Percentiles rank a stretch among this genome's conserved stretches.
Evolutionary conservation across 2,113 vertebrate species (phyloP).

Genomic region (Felis catus): F.catus_Fca126_mat1.0 CM031417.1:146580001-146580500

Average conservation of each 20-base stretch:
- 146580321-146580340: neutral
- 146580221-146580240: conserved; percentile 25
- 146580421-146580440: neutral
- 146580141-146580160: neutral
- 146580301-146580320: neutral
- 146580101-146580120: neutral
- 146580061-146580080: neutral
- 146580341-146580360: neutral
- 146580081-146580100: neutral
- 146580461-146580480: neutral
- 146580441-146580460: neutral
- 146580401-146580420: neutral
- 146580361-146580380: neutral
- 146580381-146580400: neutral
- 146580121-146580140: neutral
- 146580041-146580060: neutral
- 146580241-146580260: conserved; percentile 49
- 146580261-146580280: conserved; percentile 67
- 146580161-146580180: too few species aligned
- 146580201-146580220: conserved; percentile 52
- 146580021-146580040: neutral
- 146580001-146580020: too few species aligned
- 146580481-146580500: neutral
- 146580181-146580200: neutral
- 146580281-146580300: neutral